Conservation (phyloP, 2,888 invertebrate species). For the Aphrophora alni region DNA sequence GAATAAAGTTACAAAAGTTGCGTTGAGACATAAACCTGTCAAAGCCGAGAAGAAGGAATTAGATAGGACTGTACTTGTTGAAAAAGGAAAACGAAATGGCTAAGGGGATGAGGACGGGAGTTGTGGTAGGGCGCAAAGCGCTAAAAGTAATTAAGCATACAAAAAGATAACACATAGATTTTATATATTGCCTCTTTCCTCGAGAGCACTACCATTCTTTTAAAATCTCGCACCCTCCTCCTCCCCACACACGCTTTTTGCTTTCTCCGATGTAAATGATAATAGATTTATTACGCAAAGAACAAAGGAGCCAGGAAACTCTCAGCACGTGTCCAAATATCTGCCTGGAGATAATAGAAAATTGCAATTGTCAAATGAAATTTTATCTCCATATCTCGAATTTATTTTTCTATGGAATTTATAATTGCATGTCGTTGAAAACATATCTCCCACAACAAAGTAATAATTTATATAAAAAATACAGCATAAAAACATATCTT, state of each 20-base stretch:
- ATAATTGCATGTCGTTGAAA: too few species aligned
- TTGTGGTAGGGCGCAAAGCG: slow-evolving; percentile 17
- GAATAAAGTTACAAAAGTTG: not conserved
- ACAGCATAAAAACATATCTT: too few species aligned
- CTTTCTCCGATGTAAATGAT: not conserved
- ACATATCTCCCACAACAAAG: too few species aligned
- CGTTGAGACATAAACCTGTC: not conserved
- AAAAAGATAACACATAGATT: slow-evolving; percentile 42
- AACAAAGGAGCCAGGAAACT: not conserved
- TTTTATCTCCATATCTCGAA: too few species aligned
- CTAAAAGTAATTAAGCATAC: slow-evolving; percentile 40
- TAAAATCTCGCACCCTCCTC: not conserved
- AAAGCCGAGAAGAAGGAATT: not conserved
- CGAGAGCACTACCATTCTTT: slow-evolving; percentile 10
- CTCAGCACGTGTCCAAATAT: not conserved
- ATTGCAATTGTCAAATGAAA: too few species aligned
- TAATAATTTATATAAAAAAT: too few species aligned
- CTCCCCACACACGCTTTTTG: not conserved
- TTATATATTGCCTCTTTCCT: slow-evolving; percentile 33
- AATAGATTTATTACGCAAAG: not conserved
- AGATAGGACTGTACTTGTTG: not conserved
- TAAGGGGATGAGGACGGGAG: not conserved
- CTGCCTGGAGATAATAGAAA: too few species aligned
- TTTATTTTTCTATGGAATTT: too few species aligned
- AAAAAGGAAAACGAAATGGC: not conserved